Evolutionary conservation across 2,113 vertebrate genomes (phyloP).

Genomic region (Macrotis lagotis): DNA sequence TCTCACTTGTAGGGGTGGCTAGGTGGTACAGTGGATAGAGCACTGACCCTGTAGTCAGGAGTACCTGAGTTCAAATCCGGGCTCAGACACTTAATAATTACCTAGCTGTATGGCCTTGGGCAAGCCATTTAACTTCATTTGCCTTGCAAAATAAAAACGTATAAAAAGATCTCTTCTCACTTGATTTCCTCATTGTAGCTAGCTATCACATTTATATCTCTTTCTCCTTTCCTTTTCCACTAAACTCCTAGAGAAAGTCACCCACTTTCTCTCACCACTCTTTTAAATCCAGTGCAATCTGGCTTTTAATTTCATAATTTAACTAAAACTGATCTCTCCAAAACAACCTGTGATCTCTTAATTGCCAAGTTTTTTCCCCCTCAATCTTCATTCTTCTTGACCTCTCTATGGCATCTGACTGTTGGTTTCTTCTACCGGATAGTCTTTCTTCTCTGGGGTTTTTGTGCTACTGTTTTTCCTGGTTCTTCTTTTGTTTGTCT

Average conservation of each 20-base stretch:
- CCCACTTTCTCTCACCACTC: background rate
- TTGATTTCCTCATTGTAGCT: background rate
- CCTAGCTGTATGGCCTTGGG: too few species aligned
- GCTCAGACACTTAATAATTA: too few species aligned
- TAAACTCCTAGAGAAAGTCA: background rate
- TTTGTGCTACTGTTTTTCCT: background rate
- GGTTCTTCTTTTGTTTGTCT: background rate
- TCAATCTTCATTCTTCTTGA: background rate
- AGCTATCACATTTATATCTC: background rate
- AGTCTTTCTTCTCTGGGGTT: background rate
- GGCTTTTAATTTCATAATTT: background rate
- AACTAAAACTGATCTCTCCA: too few species aligned
- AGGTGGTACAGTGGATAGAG: too few species aligned
- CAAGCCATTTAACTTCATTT: too few species aligned
- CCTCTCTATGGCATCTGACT: background rate
- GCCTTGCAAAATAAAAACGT: too few species aligned
- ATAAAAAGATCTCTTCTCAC: too few species aligned
- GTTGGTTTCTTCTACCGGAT: background rate
- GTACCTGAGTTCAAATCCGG: too few species aligned
- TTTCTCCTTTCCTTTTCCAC: background rate
- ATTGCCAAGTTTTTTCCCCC: background rate
- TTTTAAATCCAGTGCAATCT: background rate
- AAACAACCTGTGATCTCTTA: background rate
- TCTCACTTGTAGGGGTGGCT: too few species aligned
- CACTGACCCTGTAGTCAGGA: too few species aligned